These are phyloP conservation scores for Orchesellides sinensis DNA, from an alignment of 2,888 invertebrate species.

Conservation along the genomic window DNA sequence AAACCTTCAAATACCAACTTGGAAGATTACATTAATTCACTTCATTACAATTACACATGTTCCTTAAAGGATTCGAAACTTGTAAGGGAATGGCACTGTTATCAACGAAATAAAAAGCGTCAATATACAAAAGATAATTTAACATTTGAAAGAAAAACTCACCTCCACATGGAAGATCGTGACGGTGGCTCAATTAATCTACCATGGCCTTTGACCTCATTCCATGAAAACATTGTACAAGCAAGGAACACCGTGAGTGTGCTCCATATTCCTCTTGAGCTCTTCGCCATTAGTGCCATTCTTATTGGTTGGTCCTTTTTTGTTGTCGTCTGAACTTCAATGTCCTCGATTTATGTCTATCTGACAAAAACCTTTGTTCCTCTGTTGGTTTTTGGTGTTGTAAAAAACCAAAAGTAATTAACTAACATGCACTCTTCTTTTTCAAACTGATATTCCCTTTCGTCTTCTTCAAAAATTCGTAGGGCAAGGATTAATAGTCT, in stretches of 20 bases:
- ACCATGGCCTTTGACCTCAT: conserved; percentile 82
- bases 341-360: conserved; percentile 43
- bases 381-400: conserved; percentile 24
- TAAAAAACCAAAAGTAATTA: conserved; percentile 32
- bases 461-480: conserved; percentile 3
- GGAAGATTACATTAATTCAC: neutral
- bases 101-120: neutral
- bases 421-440: conserved; percentile 12
- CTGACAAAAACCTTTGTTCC: neutral
- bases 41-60: no score
- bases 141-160: conserved; percentile 57
- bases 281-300: conserved; percentile 24
- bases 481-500: conserved; percentile 11
- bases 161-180: conserved; percentile 90
- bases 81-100: neutral
- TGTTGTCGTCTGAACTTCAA: neutral
- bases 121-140: neutral
- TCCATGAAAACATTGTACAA: conserved; percentile 49
- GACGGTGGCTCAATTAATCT: conserved; percentile 91
- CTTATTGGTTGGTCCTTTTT: conserved; percentile 16
- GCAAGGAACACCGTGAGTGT: conserved; percentile 32
- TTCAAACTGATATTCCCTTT: no score
- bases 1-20: neutral
- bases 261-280: conserved; percentile 42
- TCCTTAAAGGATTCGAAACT: neutral